Evolutionary conservation across 37 sponge, comb jelly and placozoan species (phyloP).

Genomic region (Beroe forskalii): DNA sequence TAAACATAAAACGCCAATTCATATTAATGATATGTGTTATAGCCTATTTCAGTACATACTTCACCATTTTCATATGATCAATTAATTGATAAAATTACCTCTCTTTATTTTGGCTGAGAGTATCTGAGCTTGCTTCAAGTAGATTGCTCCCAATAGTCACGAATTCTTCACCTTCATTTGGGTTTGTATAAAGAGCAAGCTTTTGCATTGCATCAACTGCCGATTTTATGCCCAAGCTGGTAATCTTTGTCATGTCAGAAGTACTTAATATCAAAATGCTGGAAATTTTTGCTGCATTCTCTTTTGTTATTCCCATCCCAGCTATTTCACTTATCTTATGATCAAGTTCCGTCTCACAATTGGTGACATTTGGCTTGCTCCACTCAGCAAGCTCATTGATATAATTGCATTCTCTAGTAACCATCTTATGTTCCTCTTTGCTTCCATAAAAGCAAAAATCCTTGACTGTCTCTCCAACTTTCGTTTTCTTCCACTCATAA

Average conservation of each 20-base stretch:
- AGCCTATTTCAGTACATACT: too few species aligned
- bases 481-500: not conserved
- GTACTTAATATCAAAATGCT: not conserved
- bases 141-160: constrained; percentile 10
- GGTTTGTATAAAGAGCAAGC: not conserved
- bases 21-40: too few species aligned
- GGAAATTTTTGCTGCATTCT: not conserved
- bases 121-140: not conserved
- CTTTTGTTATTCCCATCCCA: not conserved
- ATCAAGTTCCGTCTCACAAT: constrained; percentile 1
- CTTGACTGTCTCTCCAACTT: not conserved
- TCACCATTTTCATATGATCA: too few species aligned
- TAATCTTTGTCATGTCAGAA: not conserved
- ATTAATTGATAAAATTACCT: not conserved
- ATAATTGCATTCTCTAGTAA: too few species aligned
- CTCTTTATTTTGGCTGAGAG: not conserved
- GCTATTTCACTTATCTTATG: not conserved
- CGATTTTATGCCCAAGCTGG: not conserved
- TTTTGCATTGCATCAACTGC: not conserved
- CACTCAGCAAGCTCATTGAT: too few species aligned
- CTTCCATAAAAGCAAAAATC: not conserved
- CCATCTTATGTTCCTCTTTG: not conserved
- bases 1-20: too few species aligned
- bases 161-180: not conserved
- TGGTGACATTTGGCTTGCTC: not conserved